Percentiles rank a stretch among this genome's conserved stretches.
Conservation (phyloP, 2,888 invertebrate genomes). For the Conistra vaccinii region DNA sequence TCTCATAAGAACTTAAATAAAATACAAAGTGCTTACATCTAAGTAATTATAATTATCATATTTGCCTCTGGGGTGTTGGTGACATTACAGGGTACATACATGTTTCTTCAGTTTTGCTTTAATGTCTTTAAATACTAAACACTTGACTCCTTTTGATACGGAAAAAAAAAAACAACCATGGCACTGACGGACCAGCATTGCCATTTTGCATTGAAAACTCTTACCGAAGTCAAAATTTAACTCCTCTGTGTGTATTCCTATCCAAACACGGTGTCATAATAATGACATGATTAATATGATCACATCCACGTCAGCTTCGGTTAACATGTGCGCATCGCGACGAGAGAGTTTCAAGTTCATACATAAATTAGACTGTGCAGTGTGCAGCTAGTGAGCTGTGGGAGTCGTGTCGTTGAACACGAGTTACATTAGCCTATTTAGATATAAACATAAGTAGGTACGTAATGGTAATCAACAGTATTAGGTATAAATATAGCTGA, state of each 20-base stretch:
- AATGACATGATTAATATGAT: constrained; percentile 39
- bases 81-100: too few species aligned
- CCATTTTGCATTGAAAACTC: too few species aligned
- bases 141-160: too few species aligned
- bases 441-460: background rate
- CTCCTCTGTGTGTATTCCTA: background rate
- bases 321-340: constrained; percentile 28
- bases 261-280: constrained; percentile 15
- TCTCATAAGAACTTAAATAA: too few species aligned
- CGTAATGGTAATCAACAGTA: too few species aligned
- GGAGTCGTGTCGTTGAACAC: background rate
- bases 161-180: background rate
- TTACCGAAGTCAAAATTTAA: background rate
- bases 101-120: too few species aligned
- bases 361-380: constrained; percentile 31
- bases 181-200: background rate
- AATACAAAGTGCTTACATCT: too few species aligned
- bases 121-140: too few species aligned
- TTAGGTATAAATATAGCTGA: too few species aligned
- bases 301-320: constrained; percentile 8
- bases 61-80: too few species aligned
- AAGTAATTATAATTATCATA: too few species aligned
- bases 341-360: constrained; percentile 39
- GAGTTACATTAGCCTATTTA: background rate
- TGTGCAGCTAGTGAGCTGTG: constrained; percentile 22